Base-by-base conservation (phyloP, 2,888 invertebrate species). In the Pogonocherus hispidulus region DNA sequence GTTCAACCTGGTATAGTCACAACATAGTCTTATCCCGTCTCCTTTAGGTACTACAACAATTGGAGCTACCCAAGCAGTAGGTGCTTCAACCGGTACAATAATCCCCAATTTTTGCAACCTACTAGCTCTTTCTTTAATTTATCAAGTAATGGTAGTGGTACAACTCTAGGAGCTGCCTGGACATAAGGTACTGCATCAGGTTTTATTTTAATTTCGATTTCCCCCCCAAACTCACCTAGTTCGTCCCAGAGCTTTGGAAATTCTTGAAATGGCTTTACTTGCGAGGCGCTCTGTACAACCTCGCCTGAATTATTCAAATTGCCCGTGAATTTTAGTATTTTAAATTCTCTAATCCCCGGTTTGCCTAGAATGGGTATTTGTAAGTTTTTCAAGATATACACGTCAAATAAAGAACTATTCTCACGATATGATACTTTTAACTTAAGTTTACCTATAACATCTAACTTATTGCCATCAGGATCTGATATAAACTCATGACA, bases 1-100 rank as follows among this genome's bases (percentile, higher is more conserved):
- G n/a, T n/a, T n/a, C n/a, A 76, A 19, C 55, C 73, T 37, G 1
- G 74, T 73, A 51, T 68, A 74, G 66, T 76, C 76, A 62, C 54
- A 32, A 23, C 70, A 67, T n/a, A 70, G 37, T 0, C 70, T 46
- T 16, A 70, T 55, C 3, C 37, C 16, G 9, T 56, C 51, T 6
- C 51, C 54, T 51, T 67, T 63, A 5, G 23, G 22, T 0, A 64
- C 65, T 3, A 27, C 14, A 14, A 68, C 68, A 16, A 69, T 69
- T 9, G 69, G 65, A 11, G 22, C 52, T 20, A 68, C 65, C 60
- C 60, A 69, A n/a, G 20, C 18, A 19, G 69, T 60, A 11, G 51
- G 55, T 11, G 6, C 16, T 11, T 69, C 65, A 11, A 69, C 32
- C 6, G 59, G 60, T 44, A 59, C 67, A 27, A 67, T 63, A 8